Evolutionary conservation across 1,140 invertebrate genomes (phyloP).

Genomic region (Nephila pilipes): DNA sequence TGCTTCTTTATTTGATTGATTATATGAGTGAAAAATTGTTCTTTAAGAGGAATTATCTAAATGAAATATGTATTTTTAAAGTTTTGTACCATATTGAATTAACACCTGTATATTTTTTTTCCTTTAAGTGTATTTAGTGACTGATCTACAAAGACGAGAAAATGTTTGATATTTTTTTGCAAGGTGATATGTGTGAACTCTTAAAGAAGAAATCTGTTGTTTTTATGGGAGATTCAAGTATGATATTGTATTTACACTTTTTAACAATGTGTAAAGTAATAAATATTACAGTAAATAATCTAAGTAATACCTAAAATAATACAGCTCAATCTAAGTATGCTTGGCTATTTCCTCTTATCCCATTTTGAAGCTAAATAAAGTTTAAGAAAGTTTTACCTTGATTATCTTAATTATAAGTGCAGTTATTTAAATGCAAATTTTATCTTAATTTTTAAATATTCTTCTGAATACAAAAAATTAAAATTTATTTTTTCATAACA

Average conservation of each 20-base stretch:
- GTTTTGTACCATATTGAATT: too few relatives aligned
- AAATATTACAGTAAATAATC: background rate
- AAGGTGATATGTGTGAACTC: background rate
- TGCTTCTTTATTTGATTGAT: too few relatives aligned
- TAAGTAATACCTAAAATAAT: background rate
- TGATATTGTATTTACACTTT: background rate
- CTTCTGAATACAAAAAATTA: too few relatives aligned
- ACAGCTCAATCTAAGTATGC: background rate
- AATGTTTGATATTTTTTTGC: slow-evolving; percentile 49
- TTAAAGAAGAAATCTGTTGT: background rate
- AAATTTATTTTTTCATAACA: too few relatives aligned
- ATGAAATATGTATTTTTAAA: too few relatives aligned
- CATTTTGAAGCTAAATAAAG: background rate
- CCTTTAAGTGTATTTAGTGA: background rate
- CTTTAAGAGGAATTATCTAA: too few relatives aligned
- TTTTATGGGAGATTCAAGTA: slow-evolving; percentile 68
- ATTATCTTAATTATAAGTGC: too few relatives aligned
- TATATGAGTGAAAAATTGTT: too few relatives aligned
- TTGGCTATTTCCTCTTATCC: background rate
- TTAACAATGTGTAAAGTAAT: background rate
- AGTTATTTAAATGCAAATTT: too few relatives aligned
- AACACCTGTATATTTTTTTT: too few relatives aligned
- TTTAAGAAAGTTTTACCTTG: background rate
- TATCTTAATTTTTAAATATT: too few relatives aligned
- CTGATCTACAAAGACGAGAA: background rate